Evolutionary conservation across 2,113 vertebrate genomes (phyloP).

Genomic region (Hipposideros armiger): DNA sequence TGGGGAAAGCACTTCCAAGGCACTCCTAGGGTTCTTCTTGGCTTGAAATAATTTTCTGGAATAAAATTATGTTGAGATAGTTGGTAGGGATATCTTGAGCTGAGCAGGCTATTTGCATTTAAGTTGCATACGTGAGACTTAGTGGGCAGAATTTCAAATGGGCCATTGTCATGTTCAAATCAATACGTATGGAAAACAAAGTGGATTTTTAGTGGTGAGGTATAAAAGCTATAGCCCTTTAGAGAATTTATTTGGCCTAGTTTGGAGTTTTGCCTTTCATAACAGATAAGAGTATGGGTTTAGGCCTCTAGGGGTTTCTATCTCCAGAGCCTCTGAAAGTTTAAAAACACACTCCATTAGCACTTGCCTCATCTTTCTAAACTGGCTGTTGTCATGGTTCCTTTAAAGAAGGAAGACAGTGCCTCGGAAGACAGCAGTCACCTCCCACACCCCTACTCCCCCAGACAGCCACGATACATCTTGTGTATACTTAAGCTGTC

Average conservation of each 20-base stretch:
- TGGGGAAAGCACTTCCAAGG: not conserved
- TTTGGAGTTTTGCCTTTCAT: conserved; percentile 61
- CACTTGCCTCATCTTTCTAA: conserved; percentile 78
- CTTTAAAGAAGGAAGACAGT: conserved; percentile 80
- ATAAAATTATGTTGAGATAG: conserved; percentile 17
- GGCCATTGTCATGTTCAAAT: not conserved
- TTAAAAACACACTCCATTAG: conserved; percentile 75
- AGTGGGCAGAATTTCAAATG: not conserved
- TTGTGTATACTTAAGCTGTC: conserved; percentile 80
- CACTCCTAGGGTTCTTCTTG: not conserved
- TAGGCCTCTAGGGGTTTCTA: conserved; percentile 58
- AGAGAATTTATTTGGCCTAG: conserved; percentile 19
- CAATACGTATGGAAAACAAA: not conserved
- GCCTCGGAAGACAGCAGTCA: conserved; percentile 79
- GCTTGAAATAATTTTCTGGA: conserved; percentile 37
- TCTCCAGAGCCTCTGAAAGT: conserved; percentile 61
- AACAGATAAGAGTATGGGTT: conserved; percentile 58
- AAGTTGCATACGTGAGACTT: not conserved
- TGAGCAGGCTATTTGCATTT: not conserved
- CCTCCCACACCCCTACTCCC: conserved; percentile 76
- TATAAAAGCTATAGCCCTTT: conserved; percentile 27
- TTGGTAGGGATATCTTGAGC: not conserved
- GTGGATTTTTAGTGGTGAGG: not conserved
- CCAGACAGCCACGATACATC: conserved; percentile 73
- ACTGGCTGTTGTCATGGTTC: conserved; percentile 76